These are phyloP conservation scores for Chloroceryle amazona DNA, from an alignment of 2,797 vertebrate species.

Conservation along the genomic window DNA sequence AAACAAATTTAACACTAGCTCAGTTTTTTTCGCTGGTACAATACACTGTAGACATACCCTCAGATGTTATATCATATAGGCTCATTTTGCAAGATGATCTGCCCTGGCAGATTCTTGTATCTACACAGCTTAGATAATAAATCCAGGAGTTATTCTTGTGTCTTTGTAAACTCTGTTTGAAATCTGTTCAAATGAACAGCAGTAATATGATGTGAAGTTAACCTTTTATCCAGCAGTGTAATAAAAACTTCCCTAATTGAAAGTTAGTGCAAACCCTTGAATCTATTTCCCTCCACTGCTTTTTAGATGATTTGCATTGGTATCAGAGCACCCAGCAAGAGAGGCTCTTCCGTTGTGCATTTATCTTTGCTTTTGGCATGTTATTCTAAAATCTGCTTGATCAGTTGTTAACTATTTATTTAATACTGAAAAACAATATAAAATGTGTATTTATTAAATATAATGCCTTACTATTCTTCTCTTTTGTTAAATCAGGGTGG, in stretches of 20 bases:
- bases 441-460: neutral
- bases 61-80: neutral
- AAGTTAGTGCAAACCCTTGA: neutral
- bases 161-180: neutral
- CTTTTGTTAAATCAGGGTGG: neutral
- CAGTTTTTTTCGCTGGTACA: neutral
- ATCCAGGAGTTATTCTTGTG: neutral
- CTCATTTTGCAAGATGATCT: neutral
- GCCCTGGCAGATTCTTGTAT: neutral
- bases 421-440: neutral
- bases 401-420: neutral
- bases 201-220: no score
- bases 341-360: neutral
- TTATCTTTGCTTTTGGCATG: neutral
- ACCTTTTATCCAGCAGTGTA: neutral
- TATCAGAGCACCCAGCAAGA: neutral
- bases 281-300: neutral
- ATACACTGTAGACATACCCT: neutral
- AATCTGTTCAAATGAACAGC: neutral
- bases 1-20: constrained; percentile 36
- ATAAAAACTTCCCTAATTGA: neutral
- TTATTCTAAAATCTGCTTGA: neutral
- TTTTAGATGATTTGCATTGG: neutral
- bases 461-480: neutral
- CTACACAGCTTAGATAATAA: neutral